These are phyloP conservation scores for Caenorhabditis macrosperma DNA, from an alignment of 2,888 invertebrate species.

Conservation along the genomic window DNA sequence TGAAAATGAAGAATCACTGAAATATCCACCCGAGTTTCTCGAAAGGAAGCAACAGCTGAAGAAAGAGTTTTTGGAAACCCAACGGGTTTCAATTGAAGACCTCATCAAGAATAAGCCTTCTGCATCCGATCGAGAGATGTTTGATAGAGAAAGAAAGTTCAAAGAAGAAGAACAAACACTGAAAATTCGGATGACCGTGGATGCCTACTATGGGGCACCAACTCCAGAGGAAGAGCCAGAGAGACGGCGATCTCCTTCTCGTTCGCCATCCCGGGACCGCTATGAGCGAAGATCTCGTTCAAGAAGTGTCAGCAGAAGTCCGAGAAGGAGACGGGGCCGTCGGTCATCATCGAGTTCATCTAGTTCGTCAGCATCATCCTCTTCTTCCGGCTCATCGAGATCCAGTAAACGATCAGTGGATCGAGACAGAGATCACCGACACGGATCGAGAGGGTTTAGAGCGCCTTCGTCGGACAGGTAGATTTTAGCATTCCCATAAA, in stretches of 20 bases:
- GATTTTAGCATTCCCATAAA: not conserved
- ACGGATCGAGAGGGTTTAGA: constrained; percentile 12
- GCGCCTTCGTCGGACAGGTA: not conserved
- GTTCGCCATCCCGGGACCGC: constrained; percentile 18
- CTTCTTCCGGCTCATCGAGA: constrained; percentile 23
- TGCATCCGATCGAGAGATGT: constrained; percentile 3
- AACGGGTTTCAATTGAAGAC: constrained; percentile 21
- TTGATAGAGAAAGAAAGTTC: constrained; percentile 47
- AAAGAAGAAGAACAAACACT: constrained; percentile 42
- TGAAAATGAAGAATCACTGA: constrained; percentile 28
- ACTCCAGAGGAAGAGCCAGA: constrained; percentile 14
- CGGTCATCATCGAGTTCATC: constrained; percentile 24
- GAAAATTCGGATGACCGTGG: not conserved
- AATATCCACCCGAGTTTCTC: constrained; percentile 86
- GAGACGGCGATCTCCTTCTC: constrained; percentile 8
- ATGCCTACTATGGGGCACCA: constrained; percentile 32
- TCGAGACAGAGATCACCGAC: constrained; percentile 9
- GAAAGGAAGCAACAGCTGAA: constrained; percentile 87
- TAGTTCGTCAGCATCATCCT: constrained; percentile 13
- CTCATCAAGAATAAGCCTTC: constrained; percentile 25
- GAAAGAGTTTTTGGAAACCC: constrained; percentile 49
- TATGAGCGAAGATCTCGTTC: not conserved
- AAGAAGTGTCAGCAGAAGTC: constrained; percentile 1
- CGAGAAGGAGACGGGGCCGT: constrained; percentile 1
- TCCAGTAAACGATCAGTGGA: constrained; percentile 20